These are phyloP conservation scores for Troides aeacus DNA, from an alignment of 2,888 invertebrate species.

Conservation along the genomic window DNA sequence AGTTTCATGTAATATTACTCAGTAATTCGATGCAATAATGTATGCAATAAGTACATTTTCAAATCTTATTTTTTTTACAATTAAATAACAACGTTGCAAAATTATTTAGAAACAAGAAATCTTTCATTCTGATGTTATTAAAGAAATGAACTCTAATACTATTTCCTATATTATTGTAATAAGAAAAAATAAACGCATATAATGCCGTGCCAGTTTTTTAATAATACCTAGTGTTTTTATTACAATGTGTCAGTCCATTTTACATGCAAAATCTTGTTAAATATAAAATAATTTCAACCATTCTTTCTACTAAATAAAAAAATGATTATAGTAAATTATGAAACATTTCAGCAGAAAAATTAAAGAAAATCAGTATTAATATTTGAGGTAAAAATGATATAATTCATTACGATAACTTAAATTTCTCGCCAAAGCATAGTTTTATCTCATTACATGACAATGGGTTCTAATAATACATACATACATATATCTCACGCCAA, in stretches of 20 bases:
- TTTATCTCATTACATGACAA: too few species aligned
- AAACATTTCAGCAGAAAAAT: too few species aligned
- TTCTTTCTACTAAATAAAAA: too few species aligned
- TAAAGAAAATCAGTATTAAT: too few species aligned
- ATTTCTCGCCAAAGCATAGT: too few species aligned
- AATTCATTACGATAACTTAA: too few species aligned
- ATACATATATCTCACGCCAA: too few species aligned
- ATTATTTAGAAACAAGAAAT: not conserved
- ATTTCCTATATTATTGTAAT: conserved; percentile 23
- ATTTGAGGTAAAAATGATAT: too few species aligned
- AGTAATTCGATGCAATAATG: not conserved
- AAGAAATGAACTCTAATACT: conserved; percentile 1
- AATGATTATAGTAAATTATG: too few species aligned
- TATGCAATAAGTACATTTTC: not conserved
- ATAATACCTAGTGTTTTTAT: not conserved
- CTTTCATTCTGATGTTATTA: not conserved
- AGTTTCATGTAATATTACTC: not conserved
- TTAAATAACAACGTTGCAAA: not conserved
- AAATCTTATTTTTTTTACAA: not conserved
- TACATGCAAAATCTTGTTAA: too few species aligned
- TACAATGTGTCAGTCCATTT: not conserved
- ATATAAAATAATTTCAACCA: too few species aligned
- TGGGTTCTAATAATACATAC: too few species aligned
- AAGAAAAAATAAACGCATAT: conserved; percentile 28
- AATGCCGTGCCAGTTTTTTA: conserved; percentile 11